Evolutionary conservation across 2,888 invertebrate genomes (phyloP).

Genomic region (Acronicta leporina): DNA sequence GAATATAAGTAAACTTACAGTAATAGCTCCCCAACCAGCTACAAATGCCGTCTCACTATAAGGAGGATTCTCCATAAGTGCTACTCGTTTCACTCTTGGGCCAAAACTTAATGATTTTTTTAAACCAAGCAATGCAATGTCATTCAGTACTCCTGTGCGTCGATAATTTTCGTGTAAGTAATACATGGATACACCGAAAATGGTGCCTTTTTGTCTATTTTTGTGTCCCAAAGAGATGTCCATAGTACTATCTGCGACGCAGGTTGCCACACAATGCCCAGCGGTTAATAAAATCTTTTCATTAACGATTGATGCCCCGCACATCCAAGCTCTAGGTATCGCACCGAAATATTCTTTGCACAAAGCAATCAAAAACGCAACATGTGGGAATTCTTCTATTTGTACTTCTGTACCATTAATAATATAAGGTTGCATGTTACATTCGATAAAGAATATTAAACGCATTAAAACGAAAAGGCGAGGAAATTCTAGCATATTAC

Average conservation of each 20-base stretch:
- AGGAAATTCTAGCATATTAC: not conserved
- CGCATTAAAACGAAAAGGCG: not conserved
- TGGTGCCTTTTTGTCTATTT: conserved; percentile 11
- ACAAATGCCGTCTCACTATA: conserved; percentile 24
- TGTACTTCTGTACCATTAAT: conserved; percentile 45
- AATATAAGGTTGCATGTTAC: conserved; percentile 43
- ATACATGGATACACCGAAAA: conserved; percentile 2
- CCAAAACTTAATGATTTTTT: conserved; percentile 27
- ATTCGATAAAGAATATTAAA: conserved; percentile 12
- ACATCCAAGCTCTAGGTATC: conserved; percentile 32
- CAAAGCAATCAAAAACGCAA: conserved; percentile 42
- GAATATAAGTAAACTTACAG: conserved; percentile 18
- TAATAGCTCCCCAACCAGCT: conserved; percentile 53
- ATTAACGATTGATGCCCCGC: conserved; percentile 66
- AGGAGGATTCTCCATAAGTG: conserved; percentile 48
- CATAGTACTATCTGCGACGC: not conserved
- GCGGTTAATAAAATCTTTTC: conserved; percentile 61
- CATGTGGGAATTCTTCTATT: conserved; percentile 51
- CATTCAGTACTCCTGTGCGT: fast-evolving
- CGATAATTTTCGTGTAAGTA: conserved; percentile 35
- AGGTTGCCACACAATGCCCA: conserved; percentile 58
- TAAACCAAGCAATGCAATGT: conserved; percentile 52
- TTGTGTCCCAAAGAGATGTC: conserved; percentile 38
- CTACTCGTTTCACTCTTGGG: conserved; percentile 39
- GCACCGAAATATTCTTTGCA: conserved; percentile 9